These are phyloP conservation scores for Sarcophaga subvicina DNA, from an alignment of 2,888 invertebrate genomes.

Conservation along the genomic window DNA sequence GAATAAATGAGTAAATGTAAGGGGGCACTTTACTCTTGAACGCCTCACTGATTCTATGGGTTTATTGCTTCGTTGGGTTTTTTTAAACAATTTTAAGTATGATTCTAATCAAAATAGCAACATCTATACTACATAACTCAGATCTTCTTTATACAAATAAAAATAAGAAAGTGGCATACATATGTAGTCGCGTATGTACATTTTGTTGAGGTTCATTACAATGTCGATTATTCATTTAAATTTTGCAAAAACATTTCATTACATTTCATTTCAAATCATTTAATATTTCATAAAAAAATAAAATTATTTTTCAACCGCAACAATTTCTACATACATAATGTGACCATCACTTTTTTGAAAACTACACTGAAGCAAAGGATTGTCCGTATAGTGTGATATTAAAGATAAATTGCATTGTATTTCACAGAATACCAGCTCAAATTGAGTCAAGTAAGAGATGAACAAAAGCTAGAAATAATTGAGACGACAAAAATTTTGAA, in stretches of 20 bases:
- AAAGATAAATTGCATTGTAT: too few species aligned
- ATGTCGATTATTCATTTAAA: conserved; percentile 26
- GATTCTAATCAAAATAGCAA: conserved; percentile 14
- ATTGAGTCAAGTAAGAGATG: too few species aligned
- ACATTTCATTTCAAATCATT: conserved; percentile 24
- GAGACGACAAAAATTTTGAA: too few species aligned
- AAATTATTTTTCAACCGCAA: too few species aligned
- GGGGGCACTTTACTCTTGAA: conserved; percentile 32
- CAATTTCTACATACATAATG: too few species aligned
- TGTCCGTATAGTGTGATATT: too few species aligned
- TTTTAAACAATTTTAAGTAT: conserved; percentile 20
- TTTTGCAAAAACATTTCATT: conserved; percentile 5
- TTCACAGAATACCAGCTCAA: too few species aligned
- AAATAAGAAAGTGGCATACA: background rate
- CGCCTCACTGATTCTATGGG: conserved; percentile 51
- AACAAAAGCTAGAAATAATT: too few species aligned
- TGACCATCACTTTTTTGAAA: too few species aligned
- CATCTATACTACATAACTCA: conserved; percentile 20
- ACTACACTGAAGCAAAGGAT: too few species aligned
- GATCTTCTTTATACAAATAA: background rate
- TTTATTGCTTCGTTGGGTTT: conserved; percentile 51
- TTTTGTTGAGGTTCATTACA: background rate
- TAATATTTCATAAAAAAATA: conserved; percentile 2
- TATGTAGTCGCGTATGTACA: too few species aligned
- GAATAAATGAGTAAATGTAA: background rate